A percentile compares a stretch with the other conserved stretches of the same genome.
These are phyloP conservation scores for Megalops cyprinoides DNA, from an alignment of 2,797 vertebrate species.

Conservation along the genomic window DNA sequence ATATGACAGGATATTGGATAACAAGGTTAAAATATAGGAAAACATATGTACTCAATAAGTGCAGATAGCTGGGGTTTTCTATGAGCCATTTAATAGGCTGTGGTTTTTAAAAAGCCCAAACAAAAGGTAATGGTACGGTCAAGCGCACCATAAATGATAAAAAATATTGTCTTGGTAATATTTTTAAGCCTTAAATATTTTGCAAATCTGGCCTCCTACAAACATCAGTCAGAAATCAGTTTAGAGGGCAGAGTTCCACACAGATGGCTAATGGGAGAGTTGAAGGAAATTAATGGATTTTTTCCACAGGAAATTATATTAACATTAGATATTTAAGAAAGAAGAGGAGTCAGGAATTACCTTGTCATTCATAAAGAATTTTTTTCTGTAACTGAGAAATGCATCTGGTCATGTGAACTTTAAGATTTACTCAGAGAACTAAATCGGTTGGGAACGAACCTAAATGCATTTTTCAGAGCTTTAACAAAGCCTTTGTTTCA, in stretches of 20 bases:
- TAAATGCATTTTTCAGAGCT: not conserved
- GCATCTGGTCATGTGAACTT: not conserved
- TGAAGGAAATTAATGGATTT: conserved; percentile 32
- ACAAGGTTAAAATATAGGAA: conserved; percentile 20
- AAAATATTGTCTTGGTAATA: not conserved
- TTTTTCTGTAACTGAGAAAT: not conserved
- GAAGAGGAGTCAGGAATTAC: conserved; percentile 19
- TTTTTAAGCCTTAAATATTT: conserved; percentile 26
- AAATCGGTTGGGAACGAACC: not conserved
- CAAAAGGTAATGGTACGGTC: conserved; percentile 22
- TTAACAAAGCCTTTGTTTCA: not conserved
- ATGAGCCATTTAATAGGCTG: conserved; percentile 19
- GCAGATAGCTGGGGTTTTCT: not conserved
- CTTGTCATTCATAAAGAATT: not conserved
- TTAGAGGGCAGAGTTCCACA: conserved; percentile 2
- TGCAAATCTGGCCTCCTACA: conserved; percentile 22
- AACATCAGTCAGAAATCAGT: conserved; percentile 12
- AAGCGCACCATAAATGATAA: conserved; percentile 5
- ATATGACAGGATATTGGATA: conserved; percentile 29
- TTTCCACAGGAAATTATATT: conserved; percentile 32
- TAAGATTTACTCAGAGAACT: not conserved
- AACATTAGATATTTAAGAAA: conserved; percentile 23
- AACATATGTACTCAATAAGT: conserved; percentile 25
- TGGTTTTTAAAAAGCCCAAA: not conserved
- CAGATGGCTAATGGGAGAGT: conserved; percentile 28